These are phyloP conservation scores for Fukomys damarensis DNA, from an alignment of 2,113 vertebrate genomes.

Conservation along the genomic window DNA sequence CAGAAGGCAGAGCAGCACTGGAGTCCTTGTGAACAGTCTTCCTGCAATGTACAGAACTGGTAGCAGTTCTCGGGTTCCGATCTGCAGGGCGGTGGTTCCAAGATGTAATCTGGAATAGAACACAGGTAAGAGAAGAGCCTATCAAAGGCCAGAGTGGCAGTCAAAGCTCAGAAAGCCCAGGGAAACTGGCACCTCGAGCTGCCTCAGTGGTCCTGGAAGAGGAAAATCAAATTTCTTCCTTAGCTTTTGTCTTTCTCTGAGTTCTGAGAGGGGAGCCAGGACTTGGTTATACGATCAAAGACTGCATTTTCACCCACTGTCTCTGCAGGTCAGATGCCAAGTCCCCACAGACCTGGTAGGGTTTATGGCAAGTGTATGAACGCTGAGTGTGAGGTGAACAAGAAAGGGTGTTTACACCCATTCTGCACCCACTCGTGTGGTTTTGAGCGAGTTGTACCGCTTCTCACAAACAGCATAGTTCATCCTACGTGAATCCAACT, in stretches of 20 bases:
- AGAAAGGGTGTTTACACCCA: not conserved
- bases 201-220: too few relatives aligned
- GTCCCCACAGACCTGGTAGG: not conserved
- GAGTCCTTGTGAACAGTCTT: slow-evolving; percentile 21
- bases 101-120: slow-evolving; percentile 55
- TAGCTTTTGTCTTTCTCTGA: not conserved
- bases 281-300: not conserved
- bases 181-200: not conserved
- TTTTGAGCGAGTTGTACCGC: not conserved
- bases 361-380: not conserved
- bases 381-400: not conserved
- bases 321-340: not conserved
- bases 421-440: not conserved
- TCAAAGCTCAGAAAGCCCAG: not conserved
- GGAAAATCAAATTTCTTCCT: not conserved
- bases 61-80: not conserved
- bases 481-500: not conserved
- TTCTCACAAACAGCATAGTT: not conserved
- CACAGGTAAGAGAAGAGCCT: not conserved
- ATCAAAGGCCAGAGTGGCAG: not conserved
- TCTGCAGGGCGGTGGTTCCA: slow-evolving; percentile 73
- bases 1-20: slow-evolving; percentile 76
- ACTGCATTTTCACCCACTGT: not conserved
- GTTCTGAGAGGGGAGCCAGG: not conserved
- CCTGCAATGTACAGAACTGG: not conserved